A percentile compares a stretch with the other conserved stretches of the same genome.
Conservation (phyloP, 1,140 invertebrate species). For the Ridgeia piscesae region DNA sequence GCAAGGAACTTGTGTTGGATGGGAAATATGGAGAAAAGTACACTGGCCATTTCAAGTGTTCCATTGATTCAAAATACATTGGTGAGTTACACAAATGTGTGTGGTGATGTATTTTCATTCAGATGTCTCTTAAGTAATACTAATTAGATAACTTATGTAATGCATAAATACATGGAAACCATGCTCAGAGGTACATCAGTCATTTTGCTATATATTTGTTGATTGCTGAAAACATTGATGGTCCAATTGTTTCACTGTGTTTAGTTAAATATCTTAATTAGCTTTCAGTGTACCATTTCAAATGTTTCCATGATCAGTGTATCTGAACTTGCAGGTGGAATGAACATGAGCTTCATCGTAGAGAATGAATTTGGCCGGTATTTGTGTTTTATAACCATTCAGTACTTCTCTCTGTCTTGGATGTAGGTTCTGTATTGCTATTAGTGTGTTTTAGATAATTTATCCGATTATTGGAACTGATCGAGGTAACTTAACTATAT, state of each 20-base stretch:
- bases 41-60: not conserved
- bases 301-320: not conserved
- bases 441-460: not conserved
- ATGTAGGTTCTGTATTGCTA: not conserved
- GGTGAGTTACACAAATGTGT: not conserved
- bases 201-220: not conserved
- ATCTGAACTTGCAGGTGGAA: not conserved
- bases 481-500: not conserved
- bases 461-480: not conserved
- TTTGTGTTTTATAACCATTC: not conserved
- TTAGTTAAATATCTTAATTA: not conserved
- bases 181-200: not conserved
- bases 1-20: not conserved
- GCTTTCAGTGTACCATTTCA: no score
- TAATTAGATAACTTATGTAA: not conserved
- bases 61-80: not conserved
- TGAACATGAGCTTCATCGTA: not conserved
- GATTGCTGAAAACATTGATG: not conserved
- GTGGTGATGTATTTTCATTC: not conserved
- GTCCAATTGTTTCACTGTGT: not conserved
- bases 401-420: not conserved
- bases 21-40: not conserved
- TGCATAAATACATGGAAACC: no score
- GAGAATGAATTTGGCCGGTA: not conserved
- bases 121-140: not conserved